Evolutionary conservation across 2,888 invertebrate species (phyloP).

Genomic region (Frankliniella intonsa): DNA sequence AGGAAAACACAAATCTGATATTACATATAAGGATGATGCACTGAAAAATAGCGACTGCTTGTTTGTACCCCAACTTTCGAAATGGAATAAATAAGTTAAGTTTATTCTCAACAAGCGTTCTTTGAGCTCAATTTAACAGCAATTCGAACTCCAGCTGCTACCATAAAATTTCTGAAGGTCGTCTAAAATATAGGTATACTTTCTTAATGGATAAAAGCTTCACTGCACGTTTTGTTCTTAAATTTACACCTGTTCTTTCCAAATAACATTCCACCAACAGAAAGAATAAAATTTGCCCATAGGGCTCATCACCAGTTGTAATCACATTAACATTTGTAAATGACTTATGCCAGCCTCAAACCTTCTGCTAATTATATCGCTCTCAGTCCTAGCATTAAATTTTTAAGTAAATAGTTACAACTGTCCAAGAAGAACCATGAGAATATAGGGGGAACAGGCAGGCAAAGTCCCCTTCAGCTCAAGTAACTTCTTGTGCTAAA

Average conservation of each 20-base stretch:
- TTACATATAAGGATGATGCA: constrained; percentile 2
- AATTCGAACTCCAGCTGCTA: neutral
- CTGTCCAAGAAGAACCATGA: too few relatives aligned
- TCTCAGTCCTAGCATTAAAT: neutral
- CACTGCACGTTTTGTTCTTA: neutral
- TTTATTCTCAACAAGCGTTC: neutral
- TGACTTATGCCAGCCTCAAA: neutral
- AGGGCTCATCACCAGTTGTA: constrained; percentile 2
- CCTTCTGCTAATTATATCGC: neutral
- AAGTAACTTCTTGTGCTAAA: too few relatives aligned
- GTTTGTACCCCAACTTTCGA: neutral
- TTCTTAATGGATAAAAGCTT: neutral
- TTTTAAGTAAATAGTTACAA: neutral
- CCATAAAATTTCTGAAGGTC: constrained; percentile 1
- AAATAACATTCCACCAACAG: neutral
- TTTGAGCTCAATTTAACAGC: constrained; percentile 1
- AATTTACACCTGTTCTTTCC: neutral
- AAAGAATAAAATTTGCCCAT: neutral
- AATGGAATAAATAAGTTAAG: neutral
- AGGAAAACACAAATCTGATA: constrained; percentile 6
- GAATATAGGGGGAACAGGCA: too few relatives aligned
- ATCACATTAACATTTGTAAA: neutral
- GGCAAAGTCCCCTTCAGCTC: too few relatives aligned
- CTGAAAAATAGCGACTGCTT: neutral
- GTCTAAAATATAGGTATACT: neutral